These are phyloP conservation scores for Cryptocephalus moraei DNA, from an alignment of 2,888 invertebrate species.

Conservation along the genomic window DNA sequence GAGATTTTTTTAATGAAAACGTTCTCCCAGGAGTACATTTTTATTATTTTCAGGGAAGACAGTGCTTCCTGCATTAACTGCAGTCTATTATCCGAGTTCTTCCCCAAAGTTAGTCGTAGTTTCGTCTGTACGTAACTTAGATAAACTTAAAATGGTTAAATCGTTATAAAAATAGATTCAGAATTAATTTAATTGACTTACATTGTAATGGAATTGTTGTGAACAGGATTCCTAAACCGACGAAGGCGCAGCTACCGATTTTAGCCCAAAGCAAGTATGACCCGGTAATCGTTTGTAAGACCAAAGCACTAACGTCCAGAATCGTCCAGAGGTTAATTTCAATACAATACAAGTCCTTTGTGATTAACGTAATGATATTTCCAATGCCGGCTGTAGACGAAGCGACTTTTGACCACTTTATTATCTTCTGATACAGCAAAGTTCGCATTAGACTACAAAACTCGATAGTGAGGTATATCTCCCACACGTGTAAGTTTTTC, in stretches of 20 bases:
- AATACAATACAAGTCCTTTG: constrained; percentile 53
- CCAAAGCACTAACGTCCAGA: constrained; percentile 50
- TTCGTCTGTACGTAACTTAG: constrained; percentile 7
- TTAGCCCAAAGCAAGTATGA: constrained; percentile 63
- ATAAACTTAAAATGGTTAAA: constrained; percentile 25
- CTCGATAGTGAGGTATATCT: constrained; percentile 23
- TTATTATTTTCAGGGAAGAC: constrained; percentile 25
- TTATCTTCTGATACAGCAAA: constrained; percentile 65
- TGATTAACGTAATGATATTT: constrained; percentile 75
- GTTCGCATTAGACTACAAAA: constrained; percentile 68
- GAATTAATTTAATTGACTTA: constrained; percentile 5
- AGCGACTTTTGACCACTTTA: constrained; percentile 37
- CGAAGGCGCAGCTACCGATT: constrained; percentile 40
- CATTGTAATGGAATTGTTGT: constrained; percentile 28
- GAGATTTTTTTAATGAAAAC: constrained; percentile 15
- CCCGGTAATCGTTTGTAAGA: constrained; percentile 73
- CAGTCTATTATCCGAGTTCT: constrained; percentile 27
- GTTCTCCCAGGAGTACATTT: constrained; percentile 28
- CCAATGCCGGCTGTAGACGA: constrained; percentile 38
- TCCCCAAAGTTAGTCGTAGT: constrained; percentile 19
- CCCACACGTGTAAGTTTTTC: constrained; percentile 42
- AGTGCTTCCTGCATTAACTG: constrained; percentile 24
- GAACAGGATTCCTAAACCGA: constrained; percentile 43
- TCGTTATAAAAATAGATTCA: background rate
- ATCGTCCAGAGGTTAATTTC: constrained; percentile 53